Conservation (phyloP, 2,888 invertebrate genomes). For the Troides oblongomaculatus region DNA sequence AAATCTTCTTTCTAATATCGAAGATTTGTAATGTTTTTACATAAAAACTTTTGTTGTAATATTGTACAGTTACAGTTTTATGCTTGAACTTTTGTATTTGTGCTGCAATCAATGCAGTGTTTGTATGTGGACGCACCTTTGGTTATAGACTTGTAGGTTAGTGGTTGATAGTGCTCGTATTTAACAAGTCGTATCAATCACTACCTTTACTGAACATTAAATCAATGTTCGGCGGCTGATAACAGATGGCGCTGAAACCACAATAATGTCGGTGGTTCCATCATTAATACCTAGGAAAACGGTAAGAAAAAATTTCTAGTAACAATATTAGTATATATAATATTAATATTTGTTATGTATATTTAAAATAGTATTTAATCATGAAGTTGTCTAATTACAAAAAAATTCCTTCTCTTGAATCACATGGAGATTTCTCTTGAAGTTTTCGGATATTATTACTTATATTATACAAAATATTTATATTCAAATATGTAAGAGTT, state of each 20-base stretch:
- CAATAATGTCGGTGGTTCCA: not conserved
- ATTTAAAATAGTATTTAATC: too few species aligned
- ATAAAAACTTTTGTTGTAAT: too few species aligned
- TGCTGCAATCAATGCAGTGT: not conserved
- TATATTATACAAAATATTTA: too few species aligned
- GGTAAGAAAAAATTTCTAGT: not conserved
- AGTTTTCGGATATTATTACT: too few species aligned
- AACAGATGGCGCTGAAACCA: conserved; percentile 16
- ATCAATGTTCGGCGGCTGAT: not conserved
- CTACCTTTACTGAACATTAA: conserved; percentile 2
- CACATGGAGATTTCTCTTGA: too few species aligned
- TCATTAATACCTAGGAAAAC: not conserved
- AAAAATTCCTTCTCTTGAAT: too few species aligned
- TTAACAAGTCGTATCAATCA: conserved; percentile 16
- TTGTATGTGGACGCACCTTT: conserved; percentile 7
- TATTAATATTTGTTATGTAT: too few species aligned
- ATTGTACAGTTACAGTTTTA: not conserved
- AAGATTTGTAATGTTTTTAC: too few species aligned
- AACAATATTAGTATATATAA: too few species aligned
- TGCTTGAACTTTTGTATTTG: not conserved
- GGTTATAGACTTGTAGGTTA: conserved; percentile 12
- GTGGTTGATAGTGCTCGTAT: conserved; percentile 14
- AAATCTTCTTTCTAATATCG: too few species aligned
- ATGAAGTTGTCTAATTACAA: too few species aligned
- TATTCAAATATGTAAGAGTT: too few species aligned